Evolutionary conservation across 2,888 invertebrate species (phyloP).

Genomic region (Polydrusus tereticollis): DNA sequence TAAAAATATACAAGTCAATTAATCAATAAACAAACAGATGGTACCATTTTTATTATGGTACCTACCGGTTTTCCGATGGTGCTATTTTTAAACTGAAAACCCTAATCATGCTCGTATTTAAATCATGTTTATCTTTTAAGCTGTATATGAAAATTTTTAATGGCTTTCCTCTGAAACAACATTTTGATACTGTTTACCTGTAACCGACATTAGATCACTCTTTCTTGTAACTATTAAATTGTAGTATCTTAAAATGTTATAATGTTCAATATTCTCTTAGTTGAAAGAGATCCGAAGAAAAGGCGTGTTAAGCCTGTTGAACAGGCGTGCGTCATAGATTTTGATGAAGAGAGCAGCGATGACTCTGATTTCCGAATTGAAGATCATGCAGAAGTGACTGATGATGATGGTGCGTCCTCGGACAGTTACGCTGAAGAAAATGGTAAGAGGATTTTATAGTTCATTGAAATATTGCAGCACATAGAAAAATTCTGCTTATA

Average conservation of each 20-base stretch:
- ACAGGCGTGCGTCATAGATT: constrained; percentile 82
- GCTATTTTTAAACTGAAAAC: too few relatives aligned
- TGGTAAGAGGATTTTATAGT: constrained; percentile 40
- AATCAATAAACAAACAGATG: neutral
- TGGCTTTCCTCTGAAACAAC: too few relatives aligned
- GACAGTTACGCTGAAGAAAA: constrained; percentile 77
- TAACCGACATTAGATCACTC: too few relatives aligned
- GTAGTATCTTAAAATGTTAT: neutral
- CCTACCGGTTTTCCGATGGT: too few relatives aligned
- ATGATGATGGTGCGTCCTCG: constrained; percentile 79
- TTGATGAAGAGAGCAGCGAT: constrained; percentile 93
- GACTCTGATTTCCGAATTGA: constrained; percentile 95
- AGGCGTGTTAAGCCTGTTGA: constrained; percentile 85
- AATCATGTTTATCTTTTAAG: too few relatives aligned
- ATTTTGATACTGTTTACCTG: too few relatives aligned
- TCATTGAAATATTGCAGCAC: neutral
- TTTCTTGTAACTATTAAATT: neutral
- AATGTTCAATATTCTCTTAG: constrained; percentile 56
- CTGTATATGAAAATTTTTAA: too few relatives aligned
- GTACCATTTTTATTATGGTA: too few relatives aligned
- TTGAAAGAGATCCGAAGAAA: constrained; percentile 83
- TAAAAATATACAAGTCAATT: too few relatives aligned
- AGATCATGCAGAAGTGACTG: constrained; percentile 84
- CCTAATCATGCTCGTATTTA: too few relatives aligned
- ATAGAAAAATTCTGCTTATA: too few relatives aligned